Evolutionary conservation across 2,113 vertebrate species (phyloP).

Genomic region (Phyllostomus hastatus): DNA sequence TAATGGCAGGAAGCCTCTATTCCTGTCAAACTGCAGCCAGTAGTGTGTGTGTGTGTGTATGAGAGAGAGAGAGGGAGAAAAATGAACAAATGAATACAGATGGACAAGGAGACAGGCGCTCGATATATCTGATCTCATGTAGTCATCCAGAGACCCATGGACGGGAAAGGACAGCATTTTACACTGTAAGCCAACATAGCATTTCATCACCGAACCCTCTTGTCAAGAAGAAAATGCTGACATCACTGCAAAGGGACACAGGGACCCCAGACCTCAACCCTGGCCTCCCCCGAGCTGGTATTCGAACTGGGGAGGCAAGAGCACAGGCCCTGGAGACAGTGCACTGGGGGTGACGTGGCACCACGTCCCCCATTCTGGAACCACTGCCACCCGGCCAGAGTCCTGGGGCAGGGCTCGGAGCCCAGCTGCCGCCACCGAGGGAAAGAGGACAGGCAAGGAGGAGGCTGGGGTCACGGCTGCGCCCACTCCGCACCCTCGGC

Average conservation of each 20-base stretch:
- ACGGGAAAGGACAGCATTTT: not conserved
- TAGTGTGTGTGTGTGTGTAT: accelerated
- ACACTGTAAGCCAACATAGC: not conserved
- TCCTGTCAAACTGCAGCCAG: not conserved
- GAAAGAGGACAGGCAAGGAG: not conserved
- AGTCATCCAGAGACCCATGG: not conserved
- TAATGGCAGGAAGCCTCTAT: slow-evolving; percentile 15
- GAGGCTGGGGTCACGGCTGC: too few relatives aligned
- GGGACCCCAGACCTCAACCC: not conserved
- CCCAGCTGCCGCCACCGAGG: not conserved
- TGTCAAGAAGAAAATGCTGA: not conserved
- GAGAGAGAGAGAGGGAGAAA: not conserved
- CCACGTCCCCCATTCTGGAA: accelerated
- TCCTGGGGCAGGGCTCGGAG: not conserved
- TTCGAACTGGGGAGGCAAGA: not conserved
- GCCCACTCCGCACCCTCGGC: not conserved
- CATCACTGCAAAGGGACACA: not conserved
- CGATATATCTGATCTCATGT: not conserved
- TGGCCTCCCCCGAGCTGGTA: too few relatives aligned
- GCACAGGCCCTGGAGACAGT: not conserved
- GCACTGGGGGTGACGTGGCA: not conserved
- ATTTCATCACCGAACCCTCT: not conserved
- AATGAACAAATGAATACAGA: not conserved
- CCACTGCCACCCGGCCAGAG: not conserved
- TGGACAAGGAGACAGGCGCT: not conserved